These are phyloP conservation scores for Panzeria rudis DNA, from an alignment of 2,888 invertebrate genomes.

Conservation along the genomic window DNA sequence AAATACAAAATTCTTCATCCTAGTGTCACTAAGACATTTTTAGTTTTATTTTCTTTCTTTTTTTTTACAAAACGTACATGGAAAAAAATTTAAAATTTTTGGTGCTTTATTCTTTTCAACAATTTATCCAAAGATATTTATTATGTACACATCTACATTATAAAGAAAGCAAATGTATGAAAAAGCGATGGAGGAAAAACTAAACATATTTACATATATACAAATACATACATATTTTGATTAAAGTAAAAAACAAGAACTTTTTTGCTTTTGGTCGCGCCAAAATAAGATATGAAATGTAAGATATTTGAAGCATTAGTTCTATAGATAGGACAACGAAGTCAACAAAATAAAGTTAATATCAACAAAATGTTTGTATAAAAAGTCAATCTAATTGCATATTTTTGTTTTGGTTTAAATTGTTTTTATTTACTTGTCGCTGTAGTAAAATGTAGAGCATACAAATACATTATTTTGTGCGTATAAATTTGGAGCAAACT, in stretches of 20 bases:
- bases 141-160: neutral
- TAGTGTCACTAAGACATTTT: too few species aligned
- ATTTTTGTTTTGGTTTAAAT: neutral
- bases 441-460: neutral
- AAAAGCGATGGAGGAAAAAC: neutral
- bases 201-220: neutral
- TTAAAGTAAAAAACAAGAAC: neutral
- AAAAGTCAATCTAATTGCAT: constrained; percentile 1
- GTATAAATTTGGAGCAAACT: neutral
- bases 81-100: too few species aligned
- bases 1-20: too few species aligned
- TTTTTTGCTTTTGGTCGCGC: neutral
- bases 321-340: neutral
- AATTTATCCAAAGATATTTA: too few species aligned
- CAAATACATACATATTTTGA: neutral
- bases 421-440: neutral
- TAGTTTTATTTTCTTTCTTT: too few species aligned
- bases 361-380: neutral
- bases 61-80: too few species aligned
- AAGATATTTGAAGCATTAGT: neutral
- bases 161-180: neutral
- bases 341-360: neutral
- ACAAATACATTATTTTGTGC: neutral
- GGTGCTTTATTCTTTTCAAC: too few species aligned
- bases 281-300: neutral